phyloP scores from a whole-genome alignment of 2,113 vertebrate species.

The Tachuris rubrigastra region DNA sequence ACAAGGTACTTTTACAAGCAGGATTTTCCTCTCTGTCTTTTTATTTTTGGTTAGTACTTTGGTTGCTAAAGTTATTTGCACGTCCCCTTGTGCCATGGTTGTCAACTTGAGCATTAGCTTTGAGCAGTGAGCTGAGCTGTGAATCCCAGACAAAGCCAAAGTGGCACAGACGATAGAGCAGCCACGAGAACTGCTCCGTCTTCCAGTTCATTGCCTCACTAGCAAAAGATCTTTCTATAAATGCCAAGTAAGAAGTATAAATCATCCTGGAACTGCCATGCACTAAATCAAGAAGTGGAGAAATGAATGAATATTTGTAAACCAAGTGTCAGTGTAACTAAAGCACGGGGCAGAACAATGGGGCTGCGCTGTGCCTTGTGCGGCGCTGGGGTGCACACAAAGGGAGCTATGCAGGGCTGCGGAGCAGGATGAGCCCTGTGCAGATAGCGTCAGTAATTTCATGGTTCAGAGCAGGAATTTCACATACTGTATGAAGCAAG shows the following conservation, averaged over 20 bases:
- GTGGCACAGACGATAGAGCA: background rate
- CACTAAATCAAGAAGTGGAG: background rate
- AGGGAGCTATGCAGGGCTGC: background rate
- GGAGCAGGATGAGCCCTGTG: background rate
- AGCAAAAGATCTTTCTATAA: background rate
- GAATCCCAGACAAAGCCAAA: background rate
- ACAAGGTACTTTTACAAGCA: background rate
- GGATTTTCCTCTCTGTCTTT: background rate
- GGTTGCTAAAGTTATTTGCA: background rate
- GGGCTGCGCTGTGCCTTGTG: background rate
- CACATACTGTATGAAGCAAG: background rate
- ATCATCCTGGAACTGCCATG: background rate
- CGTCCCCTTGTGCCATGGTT: background rate
- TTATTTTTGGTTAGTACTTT: background rate
- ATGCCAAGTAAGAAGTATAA: background rate
- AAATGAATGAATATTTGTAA: background rate
- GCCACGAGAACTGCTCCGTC: background rate
- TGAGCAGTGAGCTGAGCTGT: background rate
- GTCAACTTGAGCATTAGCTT: background rate
- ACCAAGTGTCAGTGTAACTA: background rate
- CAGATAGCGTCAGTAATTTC: background rate
- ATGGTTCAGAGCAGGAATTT: background rate
- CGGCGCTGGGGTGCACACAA: accelerated
- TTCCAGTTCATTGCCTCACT: background rate
- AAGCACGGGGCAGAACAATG: background rate